Percentiles rank a stretch among this genome's conserved stretches.
These are phyloP conservation scores for Heliconius hewitsoni DNA, from an alignment of 1,140 invertebrate genomes.

Conservation along the genomic window DNA sequence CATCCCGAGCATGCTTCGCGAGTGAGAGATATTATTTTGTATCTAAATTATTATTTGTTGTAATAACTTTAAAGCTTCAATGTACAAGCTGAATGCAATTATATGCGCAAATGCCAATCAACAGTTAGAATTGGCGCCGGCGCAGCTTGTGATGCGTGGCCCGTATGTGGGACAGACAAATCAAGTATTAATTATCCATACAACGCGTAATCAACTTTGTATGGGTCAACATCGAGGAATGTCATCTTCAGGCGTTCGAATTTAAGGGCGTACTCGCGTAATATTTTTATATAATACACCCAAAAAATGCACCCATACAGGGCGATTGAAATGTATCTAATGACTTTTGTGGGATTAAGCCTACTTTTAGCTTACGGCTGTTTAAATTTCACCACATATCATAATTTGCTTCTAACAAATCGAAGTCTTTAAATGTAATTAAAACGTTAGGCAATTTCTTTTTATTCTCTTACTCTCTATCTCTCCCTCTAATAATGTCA, in stretches of 20 bases:
- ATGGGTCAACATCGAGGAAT: constrained; percentile 45
- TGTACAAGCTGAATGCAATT: constrained; percentile 44
- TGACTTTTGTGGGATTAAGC: neutral
- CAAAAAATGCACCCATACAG: neutral
- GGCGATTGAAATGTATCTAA: neutral
- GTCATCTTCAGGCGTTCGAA: constrained; percentile 26
- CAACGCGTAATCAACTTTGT: constrained; percentile 63
- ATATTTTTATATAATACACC: too few species aligned
- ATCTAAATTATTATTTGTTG: neutral
- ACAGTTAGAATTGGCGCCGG: constrained; percentile 76
- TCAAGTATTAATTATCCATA: constrained; percentile 76
- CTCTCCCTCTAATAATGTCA: too few species aligned
- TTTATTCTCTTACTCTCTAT: too few species aligned
- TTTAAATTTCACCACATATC: neutral
- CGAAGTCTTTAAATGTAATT: too few species aligned
- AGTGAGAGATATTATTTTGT: neutral
- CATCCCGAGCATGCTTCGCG: neutral
- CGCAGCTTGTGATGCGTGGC: constrained; percentile 70
- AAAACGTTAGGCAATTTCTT: too few species aligned
- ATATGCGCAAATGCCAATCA: constrained; percentile 68
- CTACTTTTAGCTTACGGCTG: neutral
- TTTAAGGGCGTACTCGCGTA: neutral
- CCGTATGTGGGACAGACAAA: constrained; percentile 74
- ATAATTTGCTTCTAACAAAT: too few species aligned
- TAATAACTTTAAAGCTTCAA: constrained; percentile 20